A percentile compares a stretch with the other conserved stretches of the same genome.
Evolutionary conservation across 1,140 invertebrate species (phyloP).

Genomic region (Drosophila leontia): DNA sequence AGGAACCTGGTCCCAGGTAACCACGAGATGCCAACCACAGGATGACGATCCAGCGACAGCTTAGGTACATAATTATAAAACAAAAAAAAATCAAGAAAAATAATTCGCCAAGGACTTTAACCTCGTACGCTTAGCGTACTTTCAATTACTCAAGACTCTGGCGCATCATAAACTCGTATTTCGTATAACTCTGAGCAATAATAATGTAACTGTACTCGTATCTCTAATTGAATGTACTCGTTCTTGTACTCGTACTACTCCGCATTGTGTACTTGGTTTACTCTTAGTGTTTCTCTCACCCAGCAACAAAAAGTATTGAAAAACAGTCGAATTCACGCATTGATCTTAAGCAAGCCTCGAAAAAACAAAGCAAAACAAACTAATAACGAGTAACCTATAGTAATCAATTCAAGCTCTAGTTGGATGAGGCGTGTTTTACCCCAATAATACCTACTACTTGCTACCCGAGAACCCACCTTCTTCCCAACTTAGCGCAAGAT

Average conservation of each 20-base stretch:
- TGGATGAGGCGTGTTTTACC: conserved; percentile 33
- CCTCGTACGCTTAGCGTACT: conserved; percentile 63
- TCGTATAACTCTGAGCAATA: conserved; percentile 77
- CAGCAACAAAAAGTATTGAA: conserved; percentile 30
- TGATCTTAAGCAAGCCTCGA: conserved; percentile 45
- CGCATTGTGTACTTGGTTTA: conserved; percentile 70
- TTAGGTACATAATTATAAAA: conserved; percentile 67
- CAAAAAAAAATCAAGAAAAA: conserved; percentile 27
- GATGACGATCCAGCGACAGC: conserved; percentile 47
- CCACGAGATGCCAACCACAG: conserved; percentile 38
- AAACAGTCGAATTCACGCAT: conserved; percentile 49
- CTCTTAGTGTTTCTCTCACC: conserved; percentile 70
- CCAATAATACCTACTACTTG: conserved; percentile 27
- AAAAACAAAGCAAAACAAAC: conserved; percentile 54
- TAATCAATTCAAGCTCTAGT: conserved; percentile 44
- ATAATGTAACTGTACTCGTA: conserved; percentile 55
- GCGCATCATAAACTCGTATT: conserved; percentile 76
- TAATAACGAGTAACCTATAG: conserved; percentile 36
- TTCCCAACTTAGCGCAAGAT: conserved; percentile 57
- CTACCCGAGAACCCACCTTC: not conserved
- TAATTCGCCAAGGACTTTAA: conserved; percentile 57
- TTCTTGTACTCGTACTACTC: conserved; percentile 63
- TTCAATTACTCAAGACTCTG: conserved; percentile 47
- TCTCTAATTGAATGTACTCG: conserved; percentile 54
- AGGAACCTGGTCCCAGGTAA: conserved; percentile 34